These are phyloP conservation scores for Orius laevigatus DNA, from an alignment of 1,140 invertebrate genomes.

Conservation along the genomic window DNA sequence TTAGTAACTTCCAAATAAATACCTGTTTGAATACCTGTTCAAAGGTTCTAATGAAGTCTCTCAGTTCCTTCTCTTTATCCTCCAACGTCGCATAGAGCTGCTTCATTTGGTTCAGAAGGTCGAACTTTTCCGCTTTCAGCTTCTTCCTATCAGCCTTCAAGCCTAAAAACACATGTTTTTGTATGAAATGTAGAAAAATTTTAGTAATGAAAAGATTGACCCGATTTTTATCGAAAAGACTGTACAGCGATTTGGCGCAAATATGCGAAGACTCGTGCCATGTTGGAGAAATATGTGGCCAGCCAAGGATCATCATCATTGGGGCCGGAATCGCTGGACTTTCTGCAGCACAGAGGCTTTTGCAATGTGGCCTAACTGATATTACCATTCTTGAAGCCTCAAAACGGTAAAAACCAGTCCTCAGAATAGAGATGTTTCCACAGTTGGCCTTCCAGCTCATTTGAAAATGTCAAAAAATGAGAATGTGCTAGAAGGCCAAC, in stretches of 20 bases:
- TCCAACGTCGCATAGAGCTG: constrained; percentile 83
- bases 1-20: not conserved
- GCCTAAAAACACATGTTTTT: constrained; percentile 30
- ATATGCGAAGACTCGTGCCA: not conserved
- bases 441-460: too few relatives aligned
- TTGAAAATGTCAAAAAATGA: not conserved
- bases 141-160: constrained; percentile 78
- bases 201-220: not conserved
- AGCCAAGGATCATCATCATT: constrained; percentile 52
- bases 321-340: constrained; percentile 60
- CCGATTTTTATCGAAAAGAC: not conserved
- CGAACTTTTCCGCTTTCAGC: constrained; percentile 84
- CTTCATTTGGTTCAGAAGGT: constrained; percentile 87
- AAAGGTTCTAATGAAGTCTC: constrained; percentile 87
- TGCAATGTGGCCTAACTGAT: constrained; percentile 47
- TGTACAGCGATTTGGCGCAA: not conserved
- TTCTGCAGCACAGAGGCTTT: constrained; percentile 50
- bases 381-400: constrained; percentile 55
- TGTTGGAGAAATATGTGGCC: not conserved
- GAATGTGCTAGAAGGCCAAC: not conserved
- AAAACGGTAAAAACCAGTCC: constrained; percentile 34
- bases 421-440: too few relatives aligned
- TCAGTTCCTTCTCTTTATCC: constrained; percentile 81
- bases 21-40: constrained; percentile 50
- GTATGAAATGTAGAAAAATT: constrained; percentile 23